Evolutionary conservation across 2,797 vertebrate species (phyloP), one percentile per base, ranked within the genome.

Genomic region (Clamator glandarius): DNA sequence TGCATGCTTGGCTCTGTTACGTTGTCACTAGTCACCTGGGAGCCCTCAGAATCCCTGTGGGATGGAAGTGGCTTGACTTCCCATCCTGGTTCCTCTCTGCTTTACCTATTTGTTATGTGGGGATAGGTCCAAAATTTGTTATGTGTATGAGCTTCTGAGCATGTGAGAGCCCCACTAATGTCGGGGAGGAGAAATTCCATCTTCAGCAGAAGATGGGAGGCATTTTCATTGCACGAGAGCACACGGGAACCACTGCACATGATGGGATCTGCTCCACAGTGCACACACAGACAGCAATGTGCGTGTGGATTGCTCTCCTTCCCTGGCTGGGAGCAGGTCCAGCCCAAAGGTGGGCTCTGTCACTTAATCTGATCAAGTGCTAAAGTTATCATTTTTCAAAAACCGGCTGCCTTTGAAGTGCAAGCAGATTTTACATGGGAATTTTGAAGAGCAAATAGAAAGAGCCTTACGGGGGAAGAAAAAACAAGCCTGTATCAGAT

Each of bases 381-480:
- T 20, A 31, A 89, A 67, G 55, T 83, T 52, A 68, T 14, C 70
- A 3, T 74, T 70, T 70, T 57, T 66, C 63, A 77, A 21, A 79
- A 79, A 15, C 3, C 44, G 73, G 33, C 68, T 86, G 35, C 67
- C 81, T 84, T 68, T 73, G 83, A 73, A 63, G 70, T 52, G 61
- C 2, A 2, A 83, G 87, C 57, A 35, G 75, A 44, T n/a, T 93
- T 83, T 72, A 63, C 76, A 6, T 26, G 64, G 72, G 72, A 93
- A 94, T 80, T 91, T 61, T 61, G 83, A 25, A 88, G 82, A 83
- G 89, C 91, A 93, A 87, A 83, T 12, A 87, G 29, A 91, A 89
- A 42, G 54, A 73, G 63, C 35, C 6, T 66, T 23, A 51, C 2
- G 5, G 63, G 82, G 69, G 85, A 73, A 77, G 59, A 61, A 72